These are phyloP conservation scores for Macrosteles quadrilineatus DNA, from an alignment of 1,140 invertebrate genomes.

Conservation along the genomic window DNA sequence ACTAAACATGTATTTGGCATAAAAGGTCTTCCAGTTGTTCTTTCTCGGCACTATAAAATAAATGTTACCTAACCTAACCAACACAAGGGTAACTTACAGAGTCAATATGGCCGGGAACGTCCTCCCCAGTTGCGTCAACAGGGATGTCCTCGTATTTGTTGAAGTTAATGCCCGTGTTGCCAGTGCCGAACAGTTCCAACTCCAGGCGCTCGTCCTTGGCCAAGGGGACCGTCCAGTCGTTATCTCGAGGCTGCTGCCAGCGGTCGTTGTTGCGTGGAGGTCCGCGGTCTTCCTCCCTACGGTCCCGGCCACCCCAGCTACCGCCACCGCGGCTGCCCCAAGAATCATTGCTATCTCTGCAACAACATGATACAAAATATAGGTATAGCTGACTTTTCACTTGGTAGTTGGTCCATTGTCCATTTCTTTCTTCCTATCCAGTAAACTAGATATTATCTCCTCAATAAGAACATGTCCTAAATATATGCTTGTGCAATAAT, in stretches of 20 bases:
- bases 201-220: slow-evolving; percentile 85
- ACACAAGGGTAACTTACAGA: slow-evolving; percentile 59
- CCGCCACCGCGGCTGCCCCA: slow-evolving; percentile 38
- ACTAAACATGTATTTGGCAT: too few relatives aligned
- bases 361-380: slow-evolving; percentile 35
- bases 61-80: too few relatives aligned
- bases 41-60: too few relatives aligned
- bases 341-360: slow-evolving; percentile 49
- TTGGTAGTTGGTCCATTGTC: too few relatives aligned
- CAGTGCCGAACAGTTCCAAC: slow-evolving; percentile 77
- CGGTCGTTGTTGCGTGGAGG: slow-evolving; percentile 61
- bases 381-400: background rate
- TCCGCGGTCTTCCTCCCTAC: slow-evolving; percentile 41
- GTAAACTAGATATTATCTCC: too few relatives aligned
- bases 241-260: slow-evolving; percentile 63
- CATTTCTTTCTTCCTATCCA: too few relatives aligned
- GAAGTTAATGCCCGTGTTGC: slow-evolving; percentile 99
- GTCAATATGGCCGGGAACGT: slow-evolving; percentile 86
- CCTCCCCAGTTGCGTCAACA: slow-evolving; percentile 96
- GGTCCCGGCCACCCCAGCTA: slow-evolving; percentile 40
- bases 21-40: too few relatives aligned
- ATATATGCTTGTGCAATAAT: too few relatives aligned
- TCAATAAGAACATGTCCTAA: too few relatives aligned
- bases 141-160: slow-evolving; percentile 99
- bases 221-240: slow-evolving; percentile 84